A percentile compares a stretch with the other conserved stretches of the same genome.
phyloP scores from a whole-genome alignment of 2,888 invertebrate genomes.

The Alsophila aescularia region DNA sequence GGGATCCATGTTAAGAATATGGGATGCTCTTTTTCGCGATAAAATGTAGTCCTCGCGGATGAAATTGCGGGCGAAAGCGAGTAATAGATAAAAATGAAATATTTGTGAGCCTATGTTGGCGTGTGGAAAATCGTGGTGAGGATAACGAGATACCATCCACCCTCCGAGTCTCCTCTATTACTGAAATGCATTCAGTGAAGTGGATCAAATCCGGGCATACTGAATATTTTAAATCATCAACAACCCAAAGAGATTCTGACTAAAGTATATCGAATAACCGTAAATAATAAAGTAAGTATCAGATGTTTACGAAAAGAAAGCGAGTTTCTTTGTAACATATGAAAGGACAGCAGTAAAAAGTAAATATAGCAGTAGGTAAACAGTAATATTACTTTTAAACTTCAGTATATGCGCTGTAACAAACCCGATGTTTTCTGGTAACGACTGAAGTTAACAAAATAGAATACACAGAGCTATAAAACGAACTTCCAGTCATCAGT shows the following conservation, averaged over 20 bases:
- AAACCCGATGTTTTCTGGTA: background rate
- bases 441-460: background rate
- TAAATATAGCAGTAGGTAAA: slow-evolving; percentile 2
- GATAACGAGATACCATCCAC: background rate
- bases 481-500: slow-evolving; percentile 2
- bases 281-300: slow-evolving; percentile 25
- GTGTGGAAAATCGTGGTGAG: background rate
- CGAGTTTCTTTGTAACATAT: background rate
- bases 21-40: too few species aligned
- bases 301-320: slow-evolving; percentile 8
- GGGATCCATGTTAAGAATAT: too few species aligned
- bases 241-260: slow-evolving; percentile 13
- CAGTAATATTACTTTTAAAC: slow-evolving; percentile 3
- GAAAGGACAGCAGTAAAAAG: background rate
- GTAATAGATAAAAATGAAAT: slow-evolving; percentile 3
- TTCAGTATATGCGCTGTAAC: background rate
- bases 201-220: slow-evolving; percentile 12
- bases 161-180: background rate
- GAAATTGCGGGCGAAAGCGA: too few species aligned
- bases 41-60: too few species aligned
- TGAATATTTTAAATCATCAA: slow-evolving; percentile 23
- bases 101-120: background rate
- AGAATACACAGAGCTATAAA: slow-evolving; percentile 9
- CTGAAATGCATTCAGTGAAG: slow-evolving; percentile 14
- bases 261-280: slow-evolving; percentile 17